Evolutionary conservation across 2,797 vertebrate species (phyloP).

Genomic region (Argyrosomus regius): DNA sequence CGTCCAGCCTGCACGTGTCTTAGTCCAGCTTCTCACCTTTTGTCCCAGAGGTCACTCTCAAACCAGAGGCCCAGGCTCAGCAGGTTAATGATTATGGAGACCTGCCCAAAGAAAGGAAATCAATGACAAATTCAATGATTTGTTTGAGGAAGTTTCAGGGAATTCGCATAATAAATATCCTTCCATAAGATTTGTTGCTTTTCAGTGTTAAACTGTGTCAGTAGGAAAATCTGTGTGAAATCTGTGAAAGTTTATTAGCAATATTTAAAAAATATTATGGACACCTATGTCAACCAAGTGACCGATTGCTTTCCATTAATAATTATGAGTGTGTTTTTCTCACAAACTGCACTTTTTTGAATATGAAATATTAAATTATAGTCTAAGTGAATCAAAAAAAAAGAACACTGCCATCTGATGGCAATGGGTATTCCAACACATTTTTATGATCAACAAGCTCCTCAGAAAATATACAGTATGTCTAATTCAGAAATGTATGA

Average conservation of each 20-base stretch:
- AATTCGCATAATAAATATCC: neutral
- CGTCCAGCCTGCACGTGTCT: conserved; percentile 21
- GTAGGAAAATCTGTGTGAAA: neutral
- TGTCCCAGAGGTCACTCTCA: conserved; percentile 20
- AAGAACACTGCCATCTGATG: conserved; percentile 21
- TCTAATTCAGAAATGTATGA: conserved; percentile 39
- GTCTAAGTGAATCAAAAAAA: neutral
- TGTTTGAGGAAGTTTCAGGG: neutral
- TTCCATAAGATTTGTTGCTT: neutral
- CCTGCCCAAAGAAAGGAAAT: conserved; percentile 6
- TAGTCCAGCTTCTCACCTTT: conserved; percentile 35
- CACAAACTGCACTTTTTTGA: conserved; percentile 30
- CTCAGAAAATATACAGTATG: conserved; percentile 18
- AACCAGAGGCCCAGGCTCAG: neutral
- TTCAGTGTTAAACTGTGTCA: conserved; percentile 4
- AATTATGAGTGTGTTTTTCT: conserved; percentile 25
- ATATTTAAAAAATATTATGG: conserved; percentile 4
- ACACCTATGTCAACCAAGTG: neutral
- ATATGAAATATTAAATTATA: conserved; percentile 24
- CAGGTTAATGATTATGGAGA: conserved; percentile 55
- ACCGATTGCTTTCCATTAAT: neutral
- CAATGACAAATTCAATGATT: neutral
- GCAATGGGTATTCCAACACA: conserved; percentile 13
- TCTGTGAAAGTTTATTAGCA: neutral
- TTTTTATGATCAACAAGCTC: conserved; percentile 15